Conservation (phyloP, 2,797 vertebrate species). For the Sorex maritimensis region DNA sequence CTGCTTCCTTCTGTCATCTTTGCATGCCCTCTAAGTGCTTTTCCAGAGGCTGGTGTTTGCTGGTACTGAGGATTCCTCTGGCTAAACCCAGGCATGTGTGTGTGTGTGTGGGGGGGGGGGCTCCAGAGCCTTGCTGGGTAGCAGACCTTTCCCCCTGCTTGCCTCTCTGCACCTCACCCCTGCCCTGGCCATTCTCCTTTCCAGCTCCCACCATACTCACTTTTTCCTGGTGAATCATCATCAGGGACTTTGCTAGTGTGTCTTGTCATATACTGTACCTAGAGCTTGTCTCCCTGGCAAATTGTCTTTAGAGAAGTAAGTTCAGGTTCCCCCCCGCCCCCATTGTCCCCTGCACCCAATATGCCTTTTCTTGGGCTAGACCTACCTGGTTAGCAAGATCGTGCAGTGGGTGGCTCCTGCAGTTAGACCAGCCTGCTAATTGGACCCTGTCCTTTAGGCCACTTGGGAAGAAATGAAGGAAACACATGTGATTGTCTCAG, state of each 20-base stretch:
- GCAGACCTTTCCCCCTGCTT: neutral
- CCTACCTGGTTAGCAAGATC: neutral
- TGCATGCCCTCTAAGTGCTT: neutral
- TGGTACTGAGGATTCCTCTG: neutral
- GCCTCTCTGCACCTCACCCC: slow-evolving; percentile 3
- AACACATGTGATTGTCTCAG: neutral
- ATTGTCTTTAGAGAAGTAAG: neutral
- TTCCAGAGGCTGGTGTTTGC: neutral
- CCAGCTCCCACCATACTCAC: neutral
- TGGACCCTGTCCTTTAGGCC: neutral
- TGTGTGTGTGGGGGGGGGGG: too few species aligned
- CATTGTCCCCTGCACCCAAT: neutral
- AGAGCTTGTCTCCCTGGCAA: neutral
- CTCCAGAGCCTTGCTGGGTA: neutral
- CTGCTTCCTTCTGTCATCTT: neutral
- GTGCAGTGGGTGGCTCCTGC: neutral
- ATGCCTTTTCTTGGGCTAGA: neutral
- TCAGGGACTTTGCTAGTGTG: neutral
- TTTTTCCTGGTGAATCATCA: neutral
- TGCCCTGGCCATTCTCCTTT: neutral
- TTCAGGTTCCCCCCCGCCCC: neutral
- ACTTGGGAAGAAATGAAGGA: slow-evolving; percentile 46
- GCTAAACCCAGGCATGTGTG: neutral
- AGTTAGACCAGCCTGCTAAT: slow-evolving; percentile 6
- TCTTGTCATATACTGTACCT: neutral